Evolutionary conservation across 2,113 vertebrate species (phyloP).

Genomic region (Synodontis membranacea): DNA sequence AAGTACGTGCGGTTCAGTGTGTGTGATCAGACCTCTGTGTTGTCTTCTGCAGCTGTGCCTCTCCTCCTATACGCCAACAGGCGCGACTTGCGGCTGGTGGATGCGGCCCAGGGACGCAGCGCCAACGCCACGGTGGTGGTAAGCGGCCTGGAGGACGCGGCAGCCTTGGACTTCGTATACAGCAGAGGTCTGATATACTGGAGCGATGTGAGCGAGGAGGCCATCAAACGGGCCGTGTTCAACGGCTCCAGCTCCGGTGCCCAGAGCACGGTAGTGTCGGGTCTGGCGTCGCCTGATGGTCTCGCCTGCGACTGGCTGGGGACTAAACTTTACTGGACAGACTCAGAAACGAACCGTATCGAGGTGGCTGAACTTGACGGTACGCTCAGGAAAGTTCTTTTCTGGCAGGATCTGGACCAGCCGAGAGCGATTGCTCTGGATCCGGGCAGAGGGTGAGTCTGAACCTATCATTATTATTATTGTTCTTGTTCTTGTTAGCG

Average conservation of each 20-base stretch:
- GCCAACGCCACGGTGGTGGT: constrained; percentile 90
- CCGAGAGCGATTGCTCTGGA: constrained; percentile 95
- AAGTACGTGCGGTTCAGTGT: background rate
- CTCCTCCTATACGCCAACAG: constrained; percentile 94
- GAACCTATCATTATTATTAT: background rate
- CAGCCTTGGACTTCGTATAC: constrained; percentile 93
- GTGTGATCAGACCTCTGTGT: background rate
- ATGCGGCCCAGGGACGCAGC: constrained; percentile 69
- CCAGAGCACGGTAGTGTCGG: constrained; percentile 84
- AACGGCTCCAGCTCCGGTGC: constrained; percentile 77
- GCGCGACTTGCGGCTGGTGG: constrained; percentile 89
- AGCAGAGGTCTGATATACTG: constrained; percentile 87
- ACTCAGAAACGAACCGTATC: constrained; percentile 95
- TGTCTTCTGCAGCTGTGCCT: constrained; percentile 76
- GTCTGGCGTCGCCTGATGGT: constrained; percentile 91
- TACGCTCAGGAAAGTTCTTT: constrained; percentile 88
- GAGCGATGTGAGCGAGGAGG: constrained; percentile 98
- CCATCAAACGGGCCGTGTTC: constrained; percentile 89
- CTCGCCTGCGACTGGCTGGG: constrained; percentile 97
- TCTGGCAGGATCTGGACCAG: constrained; percentile 98
- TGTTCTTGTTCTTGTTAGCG: background rate
- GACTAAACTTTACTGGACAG: constrained; percentile 95
- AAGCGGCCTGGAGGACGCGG: constrained; percentile 91
- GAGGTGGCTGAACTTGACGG: constrained; percentile 95
- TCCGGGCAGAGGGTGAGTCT: constrained; percentile 90